phyloP scores from a whole-genome alignment of 2,797 vertebrate species.

The Garrulus glandarius region DNA sequence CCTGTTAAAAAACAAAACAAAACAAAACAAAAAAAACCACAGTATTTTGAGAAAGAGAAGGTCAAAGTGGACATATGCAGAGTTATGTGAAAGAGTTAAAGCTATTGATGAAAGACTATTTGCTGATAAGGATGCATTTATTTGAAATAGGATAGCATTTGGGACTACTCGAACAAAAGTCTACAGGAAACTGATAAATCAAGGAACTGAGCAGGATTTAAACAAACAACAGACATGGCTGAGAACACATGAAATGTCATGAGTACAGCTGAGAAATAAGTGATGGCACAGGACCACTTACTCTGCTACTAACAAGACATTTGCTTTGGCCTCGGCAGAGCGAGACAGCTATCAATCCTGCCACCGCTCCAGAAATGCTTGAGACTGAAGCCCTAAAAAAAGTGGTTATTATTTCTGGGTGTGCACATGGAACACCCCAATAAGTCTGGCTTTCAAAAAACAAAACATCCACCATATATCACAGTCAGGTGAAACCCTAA shows the following conservation, averaged over 20 bases:
- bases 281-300: conserved; percentile 50
- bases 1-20: background rate
- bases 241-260: conserved; percentile 49
- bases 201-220: conserved; percentile 52
- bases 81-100: background rate
- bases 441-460: background rate
- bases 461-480: background rate
- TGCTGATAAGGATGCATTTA: conserved; percentile 50
- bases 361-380: background rate
- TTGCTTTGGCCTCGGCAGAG: background rate
- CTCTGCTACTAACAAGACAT: conserved; percentile 48
- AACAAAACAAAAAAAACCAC: background rate
- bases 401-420: background rate
- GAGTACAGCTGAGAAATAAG: conserved; percentile 49
- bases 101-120: conserved; percentile 37
- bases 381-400: background rate
- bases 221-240: conserved; percentile 57
- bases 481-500: background rate
- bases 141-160: conserved; percentile 52
- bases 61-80: background rate
- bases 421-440: background rate
- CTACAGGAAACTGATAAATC: conserved; percentile 63
- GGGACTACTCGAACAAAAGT: conserved; percentile 31
- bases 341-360: background rate
- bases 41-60: background rate